Percentiles rank a stretch among this genome's conserved stretches.
Conservation (phyloP, 2,888 invertebrate genomes). For the Drosophila ochracea region DNA sequence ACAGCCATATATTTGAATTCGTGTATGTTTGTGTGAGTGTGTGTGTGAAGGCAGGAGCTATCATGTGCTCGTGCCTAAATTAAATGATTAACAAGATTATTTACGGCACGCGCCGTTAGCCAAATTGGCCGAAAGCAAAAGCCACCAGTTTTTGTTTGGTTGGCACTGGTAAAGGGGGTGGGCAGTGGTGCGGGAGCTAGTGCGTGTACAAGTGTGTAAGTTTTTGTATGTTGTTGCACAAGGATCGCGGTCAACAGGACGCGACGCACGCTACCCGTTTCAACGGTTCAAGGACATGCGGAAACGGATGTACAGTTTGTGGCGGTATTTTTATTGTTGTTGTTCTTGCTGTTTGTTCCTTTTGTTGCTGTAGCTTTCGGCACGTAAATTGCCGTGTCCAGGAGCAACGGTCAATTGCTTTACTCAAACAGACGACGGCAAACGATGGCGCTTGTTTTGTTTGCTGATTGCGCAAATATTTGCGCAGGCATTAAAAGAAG, state of each 20-base stretch:
- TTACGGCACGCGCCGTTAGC: conserved; percentile 56
- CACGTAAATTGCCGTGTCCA: conserved; percentile 59
- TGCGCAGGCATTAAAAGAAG: conserved; percentile 77
- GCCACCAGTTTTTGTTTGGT: conserved; percentile 21
- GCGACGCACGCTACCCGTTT: conserved; percentile 18
- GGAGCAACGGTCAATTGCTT: conserved; percentile 76
- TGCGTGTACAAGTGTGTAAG: conserved; percentile 23
- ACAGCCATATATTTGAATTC: conserved; percentile 31
- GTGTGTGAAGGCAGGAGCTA: conserved; percentile 15
- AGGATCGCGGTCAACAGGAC: conserved; percentile 40
- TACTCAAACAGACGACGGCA: conserved; percentile 71
- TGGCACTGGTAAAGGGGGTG: not conserved
- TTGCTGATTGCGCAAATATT: conserved; percentile 82
- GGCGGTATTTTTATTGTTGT: conserved; percentile 40
- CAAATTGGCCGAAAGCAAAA: conserved; percentile 26
- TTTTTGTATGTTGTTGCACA: conserved; percentile 38
- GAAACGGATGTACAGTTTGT: conserved; percentile 65
- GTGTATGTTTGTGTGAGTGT: not conserved
- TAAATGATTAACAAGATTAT: conserved; percentile 81
- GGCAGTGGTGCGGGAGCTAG: not conserved
- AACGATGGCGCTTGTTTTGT: conserved; percentile 68
- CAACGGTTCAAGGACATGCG: conserved; percentile 62
- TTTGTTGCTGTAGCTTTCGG: conserved; percentile 28
- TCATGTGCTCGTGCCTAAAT: conserved; percentile 69
- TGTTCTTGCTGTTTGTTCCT: conserved; percentile 19